Evolutionary conservation across 2,113 vertebrate species (phyloP).

Genomic region (Rhodinocichla rosea): DNA sequence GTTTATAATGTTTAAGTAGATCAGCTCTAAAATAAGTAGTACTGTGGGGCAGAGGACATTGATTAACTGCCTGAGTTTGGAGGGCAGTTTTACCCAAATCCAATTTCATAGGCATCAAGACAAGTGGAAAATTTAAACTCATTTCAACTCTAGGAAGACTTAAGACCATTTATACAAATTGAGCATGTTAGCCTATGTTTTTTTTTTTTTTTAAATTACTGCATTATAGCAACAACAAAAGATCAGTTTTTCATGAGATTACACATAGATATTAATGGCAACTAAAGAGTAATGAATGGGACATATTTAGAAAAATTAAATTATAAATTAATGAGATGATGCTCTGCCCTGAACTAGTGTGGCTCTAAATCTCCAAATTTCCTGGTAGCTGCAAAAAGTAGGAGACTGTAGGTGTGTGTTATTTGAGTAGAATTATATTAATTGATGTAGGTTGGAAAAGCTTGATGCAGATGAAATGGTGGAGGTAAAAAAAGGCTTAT

Average conservation of each 20-base stretch:
- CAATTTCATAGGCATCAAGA: not conserved
- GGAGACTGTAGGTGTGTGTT: not conserved
- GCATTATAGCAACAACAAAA: not conserved
- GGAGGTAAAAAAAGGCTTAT: not conserved
- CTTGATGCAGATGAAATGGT: not conserved
- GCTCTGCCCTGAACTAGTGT: not conserved
- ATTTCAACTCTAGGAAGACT: not conserved
- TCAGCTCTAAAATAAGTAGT: not conserved
- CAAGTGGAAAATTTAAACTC: not conserved
- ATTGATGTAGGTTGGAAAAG: not conserved
- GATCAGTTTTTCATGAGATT: not conserved
- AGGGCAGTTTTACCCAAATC: not conserved
- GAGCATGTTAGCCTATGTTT: not conserved
- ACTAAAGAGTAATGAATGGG: accelerated
- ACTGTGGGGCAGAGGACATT: not conserved
- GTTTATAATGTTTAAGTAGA: not conserved
- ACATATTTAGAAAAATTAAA: not conserved
- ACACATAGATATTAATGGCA: not conserved
- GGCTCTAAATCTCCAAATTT: not conserved
- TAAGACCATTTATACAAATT: not conserved
- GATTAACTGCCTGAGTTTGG: not conserved
- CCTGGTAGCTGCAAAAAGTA: not conserved
- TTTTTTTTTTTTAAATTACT: not conserved
- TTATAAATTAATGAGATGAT: not conserved
- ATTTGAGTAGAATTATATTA: not conserved